A percentile compares a stretch with the other conserved stretches of the same genome.
Conservation (phyloP, 2,888 invertebrate genomes). For the Prosopocoilus inquinatus region DNA sequence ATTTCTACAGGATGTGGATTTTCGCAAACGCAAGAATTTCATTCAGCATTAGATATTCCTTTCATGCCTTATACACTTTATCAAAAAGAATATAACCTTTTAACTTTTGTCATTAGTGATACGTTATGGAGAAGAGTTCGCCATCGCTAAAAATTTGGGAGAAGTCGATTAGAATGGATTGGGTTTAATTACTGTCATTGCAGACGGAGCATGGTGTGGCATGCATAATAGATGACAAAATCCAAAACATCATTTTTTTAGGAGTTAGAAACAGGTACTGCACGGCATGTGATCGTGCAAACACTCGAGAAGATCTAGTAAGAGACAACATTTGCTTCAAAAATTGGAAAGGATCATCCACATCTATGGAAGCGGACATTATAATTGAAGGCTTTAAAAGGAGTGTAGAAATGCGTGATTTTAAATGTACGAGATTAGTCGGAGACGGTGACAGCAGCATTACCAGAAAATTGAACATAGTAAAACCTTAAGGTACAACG, state of each 20-base stretch:
- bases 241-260: constrained; percentile 33
- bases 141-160: not conserved
- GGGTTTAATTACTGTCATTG: constrained; percentile 8
- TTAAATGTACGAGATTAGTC: constrained; percentile 35
- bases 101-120: constrained; percentile 1
- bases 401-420: constrained; percentile 33
- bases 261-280: constrained; percentile 40
- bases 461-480: constrained; percentile 30
- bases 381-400: constrained; percentile 37
- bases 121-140: constrained; percentile 9
- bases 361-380: constrained; percentile 41
- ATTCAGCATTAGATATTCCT: not conserved
- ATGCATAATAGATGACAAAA: constrained; percentile 25
- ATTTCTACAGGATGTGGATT: constrained; percentile 3
- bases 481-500: constrained; percentile 28
- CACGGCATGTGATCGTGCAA: constrained; percentile 31
- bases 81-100: not conserved
- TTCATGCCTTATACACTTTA: not conserved
- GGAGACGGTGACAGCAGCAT: constrained; percentile 44
- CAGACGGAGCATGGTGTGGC: constrained; percentile 18
- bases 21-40: not conserved
- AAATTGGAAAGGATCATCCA: constrained; percentile 38
- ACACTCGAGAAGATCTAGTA: constrained; percentile 19
- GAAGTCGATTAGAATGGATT: constrained; percentile 8
- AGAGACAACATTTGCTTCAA: constrained; percentile 37